Percentiles rank a stretch among this genome's conserved stretches.
These are phyloP conservation scores for Pseudocheirus occidentalis DNA, from an alignment of 2,797 vertebrate species.

Conservation along the genomic window DNA sequence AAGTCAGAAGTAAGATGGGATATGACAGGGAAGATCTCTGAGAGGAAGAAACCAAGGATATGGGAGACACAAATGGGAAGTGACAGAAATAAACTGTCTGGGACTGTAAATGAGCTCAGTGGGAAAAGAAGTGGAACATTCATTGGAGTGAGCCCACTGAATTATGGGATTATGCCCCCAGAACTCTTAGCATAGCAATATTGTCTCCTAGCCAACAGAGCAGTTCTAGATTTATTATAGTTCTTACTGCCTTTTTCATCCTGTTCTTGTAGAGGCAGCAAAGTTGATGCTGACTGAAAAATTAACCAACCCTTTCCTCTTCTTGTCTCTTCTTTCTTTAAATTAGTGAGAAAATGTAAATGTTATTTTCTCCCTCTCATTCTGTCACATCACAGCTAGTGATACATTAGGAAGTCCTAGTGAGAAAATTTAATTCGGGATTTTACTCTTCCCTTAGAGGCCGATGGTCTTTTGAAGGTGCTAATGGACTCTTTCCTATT, in stretches of 20 bases:
- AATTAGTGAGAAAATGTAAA: constrained; percentile 78
- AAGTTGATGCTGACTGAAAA: constrained; percentile 68
- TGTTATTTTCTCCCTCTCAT: constrained; percentile 63
- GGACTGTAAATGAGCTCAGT: constrained; percentile 78
- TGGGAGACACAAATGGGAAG: constrained; percentile 77
- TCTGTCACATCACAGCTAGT: constrained; percentile 50
- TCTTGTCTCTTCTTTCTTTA: constrained; percentile 64
- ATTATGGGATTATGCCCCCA: constrained; percentile 76
- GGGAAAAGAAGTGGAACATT: constrained; percentile 73
- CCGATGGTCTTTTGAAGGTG: constrained; percentile 64
- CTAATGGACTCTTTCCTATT: constrained; percentile 55
- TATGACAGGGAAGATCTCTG: constrained; percentile 71
- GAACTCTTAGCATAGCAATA: constrained; percentile 66
- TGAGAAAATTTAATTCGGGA: constrained; percentile 77
- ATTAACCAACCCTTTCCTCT: constrained; percentile 63
- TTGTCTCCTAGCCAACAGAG: constrained; percentile 49
- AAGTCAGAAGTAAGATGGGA: constrained; percentile 77
- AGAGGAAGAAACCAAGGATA: constrained; percentile 60
- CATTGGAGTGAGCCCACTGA: constrained; percentile 74
- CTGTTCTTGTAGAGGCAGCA: constrained; percentile 66
- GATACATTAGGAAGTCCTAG: constrained; percentile 60
- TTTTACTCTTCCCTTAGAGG: constrained; percentile 57
- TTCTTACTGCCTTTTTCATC: constrained; percentile 55
- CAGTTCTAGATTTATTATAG: constrained; percentile 70
- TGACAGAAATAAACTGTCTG: constrained; percentile 80